Evolutionary conservation across 2,113 vertebrate genomes (phyloP).

Genomic region (Mus musculus): GRCm39 chr14:60065001-60065500

Average conservation of each 20-base stretch:
- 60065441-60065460: background rate
- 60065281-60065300: background rate
- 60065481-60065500: background rate
- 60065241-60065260: constrained; percentile 42
- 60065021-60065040: background rate
- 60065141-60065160: background rate
- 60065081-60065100: background rate
- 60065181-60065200: background rate
- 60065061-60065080: background rate
- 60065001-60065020: background rate
- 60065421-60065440: background rate
- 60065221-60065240: constrained; percentile 58
- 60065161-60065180: background rate
- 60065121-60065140: background rate
- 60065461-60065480: background rate
- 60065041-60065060: background rate
- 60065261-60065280: background rate
- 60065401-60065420: background rate
- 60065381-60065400: background rate
- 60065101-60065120: background rate
- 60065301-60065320: background rate
- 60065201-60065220: background rate
- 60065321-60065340: background rate
- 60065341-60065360: background rate
- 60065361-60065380: background rate